phyloP scores from a whole-genome alignment of 2,113 vertebrate species.

The Isichthys henryi region DNA sequence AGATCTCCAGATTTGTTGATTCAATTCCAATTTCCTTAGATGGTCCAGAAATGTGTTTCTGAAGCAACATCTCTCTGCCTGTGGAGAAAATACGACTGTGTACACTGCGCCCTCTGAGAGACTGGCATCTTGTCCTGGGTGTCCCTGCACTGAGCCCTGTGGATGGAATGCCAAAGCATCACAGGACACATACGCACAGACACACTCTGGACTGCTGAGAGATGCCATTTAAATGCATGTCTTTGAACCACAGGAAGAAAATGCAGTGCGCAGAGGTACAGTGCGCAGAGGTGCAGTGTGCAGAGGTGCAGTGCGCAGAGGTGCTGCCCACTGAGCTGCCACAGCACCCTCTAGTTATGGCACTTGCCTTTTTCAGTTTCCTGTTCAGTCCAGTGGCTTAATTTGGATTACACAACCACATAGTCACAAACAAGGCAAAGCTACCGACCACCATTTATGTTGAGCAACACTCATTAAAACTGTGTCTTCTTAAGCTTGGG shows the following conservation, averaged over 20 bases:
- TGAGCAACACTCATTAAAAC: slow-evolving; percentile 35
- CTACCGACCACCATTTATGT: background rate
- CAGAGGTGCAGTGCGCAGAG: too few relatives aligned
- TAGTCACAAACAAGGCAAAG: background rate
- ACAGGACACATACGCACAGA: too few relatives aligned
- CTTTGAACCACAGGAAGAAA: too few relatives aligned
- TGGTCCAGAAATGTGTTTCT: background rate
- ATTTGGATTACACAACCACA: background rate
- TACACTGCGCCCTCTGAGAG: background rate
- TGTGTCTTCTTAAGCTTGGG: slow-evolving; percentile 25
- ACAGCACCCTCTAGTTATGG: too few relatives aligned
- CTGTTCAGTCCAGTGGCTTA: background rate
- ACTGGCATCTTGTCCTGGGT: too few relatives aligned
- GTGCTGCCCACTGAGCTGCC: too few relatives aligned
- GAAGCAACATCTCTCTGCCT: background rate
- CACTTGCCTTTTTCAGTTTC: background rate
- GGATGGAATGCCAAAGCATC: too few relatives aligned
- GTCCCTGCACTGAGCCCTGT: background rate
- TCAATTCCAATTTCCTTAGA: background rate
- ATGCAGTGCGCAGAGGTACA: too few relatives aligned
- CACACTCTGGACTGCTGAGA: too few relatives aligned
- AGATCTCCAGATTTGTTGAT: too few relatives aligned
- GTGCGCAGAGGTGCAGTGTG: too few relatives aligned
- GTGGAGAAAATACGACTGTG: background rate
- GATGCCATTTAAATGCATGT: too few relatives aligned